These are phyloP conservation scores for Cyclopterus lumpus DNA, from an alignment of 2,797 vertebrate species.

Conservation along the genomic window DNA sequence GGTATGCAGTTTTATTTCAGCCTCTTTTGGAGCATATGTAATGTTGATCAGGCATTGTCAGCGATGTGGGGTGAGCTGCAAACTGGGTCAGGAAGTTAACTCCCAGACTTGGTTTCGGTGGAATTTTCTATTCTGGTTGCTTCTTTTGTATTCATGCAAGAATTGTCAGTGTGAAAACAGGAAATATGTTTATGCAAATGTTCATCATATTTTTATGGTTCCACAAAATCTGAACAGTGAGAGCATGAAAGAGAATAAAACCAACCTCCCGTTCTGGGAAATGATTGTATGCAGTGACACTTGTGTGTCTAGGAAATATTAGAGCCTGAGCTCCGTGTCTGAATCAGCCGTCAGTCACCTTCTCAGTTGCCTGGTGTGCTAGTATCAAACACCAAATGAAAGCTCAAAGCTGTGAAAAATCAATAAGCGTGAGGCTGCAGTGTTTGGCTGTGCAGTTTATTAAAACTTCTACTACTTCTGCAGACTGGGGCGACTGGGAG, in stretches of 20 bases:
- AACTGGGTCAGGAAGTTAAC: constrained; percentile 61
- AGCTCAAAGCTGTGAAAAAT: constrained; percentile 23
- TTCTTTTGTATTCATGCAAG: constrained; percentile 26
- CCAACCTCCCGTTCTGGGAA: constrained; percentile 8
- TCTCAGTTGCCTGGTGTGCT: background rate
- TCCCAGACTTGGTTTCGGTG: constrained; percentile 3
- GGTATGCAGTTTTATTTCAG: background rate
- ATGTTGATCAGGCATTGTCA: constrained; percentile 19
- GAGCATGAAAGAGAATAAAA: constrained; percentile 35
- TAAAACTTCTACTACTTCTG: constrained; percentile 6
- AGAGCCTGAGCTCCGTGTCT: background rate
- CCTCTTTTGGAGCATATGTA: background rate
- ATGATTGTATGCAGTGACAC: constrained; percentile 12
- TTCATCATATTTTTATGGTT: constrained; percentile 51
- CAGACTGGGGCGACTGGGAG: background rate
- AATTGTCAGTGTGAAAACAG: constrained; percentile 35
- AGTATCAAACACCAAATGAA: background rate
- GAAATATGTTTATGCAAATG: constrained; percentile 58
- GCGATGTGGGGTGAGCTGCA: constrained; percentile 17
- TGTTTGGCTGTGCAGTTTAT: background rate
- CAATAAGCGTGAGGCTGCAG: constrained; percentile 15
- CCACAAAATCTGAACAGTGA: constrained; percentile 21
- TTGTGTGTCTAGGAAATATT: background rate
- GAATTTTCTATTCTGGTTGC: constrained; percentile 37
- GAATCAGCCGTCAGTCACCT: constrained; percentile 19